Conservation (phyloP, 2,113 vertebrate species). For the Herpailurus yagouaroundi region DNA sequence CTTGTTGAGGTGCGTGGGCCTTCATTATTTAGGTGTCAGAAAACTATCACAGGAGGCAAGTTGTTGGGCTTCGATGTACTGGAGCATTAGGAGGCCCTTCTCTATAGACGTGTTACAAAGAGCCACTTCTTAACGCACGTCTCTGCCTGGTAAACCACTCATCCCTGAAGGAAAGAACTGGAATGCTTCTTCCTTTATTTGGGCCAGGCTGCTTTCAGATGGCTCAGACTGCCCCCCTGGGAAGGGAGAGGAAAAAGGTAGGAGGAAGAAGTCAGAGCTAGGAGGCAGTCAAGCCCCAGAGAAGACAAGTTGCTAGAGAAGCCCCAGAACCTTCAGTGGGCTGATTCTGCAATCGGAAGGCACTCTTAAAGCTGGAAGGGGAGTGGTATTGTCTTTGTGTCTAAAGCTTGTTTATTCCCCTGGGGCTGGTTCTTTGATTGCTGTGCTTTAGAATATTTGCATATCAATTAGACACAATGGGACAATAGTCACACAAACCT, state of each 20-base stretch:
- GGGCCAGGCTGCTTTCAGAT: neutral
- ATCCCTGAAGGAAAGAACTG: neutral
- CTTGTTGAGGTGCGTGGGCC: neutral
- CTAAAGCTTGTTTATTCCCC: neutral
- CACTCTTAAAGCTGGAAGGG: neutral
- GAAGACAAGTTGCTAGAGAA: neutral
- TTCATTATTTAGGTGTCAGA: neutral
- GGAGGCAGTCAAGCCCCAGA: neutral
- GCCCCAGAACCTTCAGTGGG: neutral
- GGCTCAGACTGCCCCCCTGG: neutral
- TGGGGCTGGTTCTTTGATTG: neutral
- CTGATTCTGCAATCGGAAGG: accelerated
- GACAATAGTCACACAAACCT: neutral
- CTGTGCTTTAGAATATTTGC: neutral
- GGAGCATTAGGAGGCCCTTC: neutral
- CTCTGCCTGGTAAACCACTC: neutral
- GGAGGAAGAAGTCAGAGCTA: neutral
- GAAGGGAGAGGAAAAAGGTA: neutral
- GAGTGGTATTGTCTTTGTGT: neutral
- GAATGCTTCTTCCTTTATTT: neutral
- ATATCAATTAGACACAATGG: neutral
- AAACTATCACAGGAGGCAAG: neutral
- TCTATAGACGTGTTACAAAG: neutral
- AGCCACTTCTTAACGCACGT: neutral
- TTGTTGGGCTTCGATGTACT: neutral